Conservation (phyloP, 2,797 vertebrate genomes). For the Buphagus erythrorhynchus region DNA sequence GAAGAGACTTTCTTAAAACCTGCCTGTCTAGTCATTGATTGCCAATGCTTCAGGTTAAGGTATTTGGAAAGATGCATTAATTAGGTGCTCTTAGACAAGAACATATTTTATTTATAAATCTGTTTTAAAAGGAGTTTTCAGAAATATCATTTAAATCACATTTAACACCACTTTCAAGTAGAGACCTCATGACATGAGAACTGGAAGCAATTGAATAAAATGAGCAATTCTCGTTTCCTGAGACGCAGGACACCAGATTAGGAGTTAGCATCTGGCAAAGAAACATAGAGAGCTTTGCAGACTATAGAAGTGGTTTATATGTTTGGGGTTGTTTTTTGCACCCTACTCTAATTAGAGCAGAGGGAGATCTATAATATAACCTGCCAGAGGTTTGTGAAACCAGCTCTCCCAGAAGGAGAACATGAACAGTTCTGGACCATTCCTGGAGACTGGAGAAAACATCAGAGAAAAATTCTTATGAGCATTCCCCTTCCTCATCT, state of each 20-base stretch:
- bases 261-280: not conserved
- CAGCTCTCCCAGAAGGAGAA: not conserved
- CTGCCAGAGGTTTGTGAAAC: not conserved
- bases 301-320: not conserved
- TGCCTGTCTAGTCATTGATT: conserved; percentile 42
- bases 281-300: not conserved
- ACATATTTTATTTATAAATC: not conserved
- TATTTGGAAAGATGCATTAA: conserved; percentile 30
- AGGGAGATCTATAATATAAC: not conserved
- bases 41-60: conserved; percentile 41
- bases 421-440: not conserved
- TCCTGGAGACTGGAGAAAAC: not conserved
- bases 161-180: not conserved
- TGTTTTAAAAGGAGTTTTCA: not conserved
- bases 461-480: not conserved
- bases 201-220: not conserved
- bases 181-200: not conserved
- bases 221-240: not conserved
- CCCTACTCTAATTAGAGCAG: not conserved
- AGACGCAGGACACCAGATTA: not conserved
- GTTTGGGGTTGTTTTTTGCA: not conserved
- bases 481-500: not conserved
- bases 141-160: not conserved
- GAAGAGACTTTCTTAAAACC: conserved; percentile 6
- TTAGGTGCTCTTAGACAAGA: not conserved